A percentile compares a stretch with the other conserved stretches of the same genome.
Evolutionary conservation across 2,888 invertebrate genomes (phyloP).

Genomic region (Vanessa cardui): DNA sequence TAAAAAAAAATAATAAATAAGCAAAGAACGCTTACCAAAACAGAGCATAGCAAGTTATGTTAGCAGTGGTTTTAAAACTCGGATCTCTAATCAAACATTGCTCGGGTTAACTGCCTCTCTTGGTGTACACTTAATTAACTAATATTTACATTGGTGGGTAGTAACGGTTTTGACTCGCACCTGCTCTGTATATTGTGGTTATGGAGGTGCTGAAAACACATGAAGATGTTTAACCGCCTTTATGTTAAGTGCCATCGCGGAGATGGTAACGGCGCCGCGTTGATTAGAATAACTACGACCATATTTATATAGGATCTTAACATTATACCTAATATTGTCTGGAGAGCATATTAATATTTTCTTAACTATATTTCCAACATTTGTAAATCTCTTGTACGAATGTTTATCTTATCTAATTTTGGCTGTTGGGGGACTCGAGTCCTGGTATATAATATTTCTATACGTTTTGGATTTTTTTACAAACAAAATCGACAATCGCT

Average conservation of each 20-base stretch:
- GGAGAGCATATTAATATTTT: too few species aligned
- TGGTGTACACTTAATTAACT: constrained; percentile 80
- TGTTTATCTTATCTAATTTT: too few species aligned
- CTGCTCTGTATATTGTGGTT: constrained; percentile 59
- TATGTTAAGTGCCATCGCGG: constrained; percentile 8
- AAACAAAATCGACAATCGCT: too few species aligned
- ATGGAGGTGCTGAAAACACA: constrained; percentile 27
- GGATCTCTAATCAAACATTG: constrained; percentile 54
- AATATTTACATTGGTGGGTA: constrained; percentile 76
- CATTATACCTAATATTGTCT: too few species aligned
- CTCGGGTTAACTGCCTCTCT: constrained; percentile 51
- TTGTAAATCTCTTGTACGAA: too few species aligned
- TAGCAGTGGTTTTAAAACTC: constrained; percentile 51
- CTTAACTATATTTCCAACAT: too few species aligned
- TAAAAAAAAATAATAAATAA: not conserved
- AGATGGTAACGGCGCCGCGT: not conserved
- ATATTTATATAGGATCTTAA: too few species aligned
- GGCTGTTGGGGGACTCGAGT: too few species aligned
- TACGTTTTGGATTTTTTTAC: too few species aligned
- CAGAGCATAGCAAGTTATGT: constrained; percentile 17
- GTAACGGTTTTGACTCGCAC: constrained; percentile 72
- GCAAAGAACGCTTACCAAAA: not conserved
- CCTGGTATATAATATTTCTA: too few species aligned
- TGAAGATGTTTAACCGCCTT: constrained; percentile 4
- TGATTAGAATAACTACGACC: not conserved